phyloP scores from a whole-genome alignment of 2,113 vertebrate genomes.

The Neomonachus schauinslandi region DNA sequence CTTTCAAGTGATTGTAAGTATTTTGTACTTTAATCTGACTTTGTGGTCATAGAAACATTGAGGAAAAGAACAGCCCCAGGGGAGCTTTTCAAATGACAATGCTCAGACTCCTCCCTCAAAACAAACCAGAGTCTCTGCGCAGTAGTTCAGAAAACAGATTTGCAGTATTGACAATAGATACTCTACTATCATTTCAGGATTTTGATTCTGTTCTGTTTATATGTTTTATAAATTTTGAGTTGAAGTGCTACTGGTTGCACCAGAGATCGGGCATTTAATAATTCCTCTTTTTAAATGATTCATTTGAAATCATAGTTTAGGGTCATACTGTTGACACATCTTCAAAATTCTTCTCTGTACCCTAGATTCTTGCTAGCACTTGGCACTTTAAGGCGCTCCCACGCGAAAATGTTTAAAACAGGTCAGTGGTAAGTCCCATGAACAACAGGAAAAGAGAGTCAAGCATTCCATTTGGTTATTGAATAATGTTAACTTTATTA shows the following conservation, averaged over 20 bases:
- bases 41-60: not conserved
- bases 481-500: conserved; percentile 90
- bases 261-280: not conserved
- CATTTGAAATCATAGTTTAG: not conserved
- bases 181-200: not conserved
- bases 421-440: not conserved
- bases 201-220: not conserved
- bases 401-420: not conserved
- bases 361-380: not conserved
- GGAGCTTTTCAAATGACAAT: not conserved
- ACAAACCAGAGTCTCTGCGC: not conserved
- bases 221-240: not conserved
- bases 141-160: not conserved
- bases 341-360: not conserved
- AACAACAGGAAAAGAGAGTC: conserved; percentile 79
- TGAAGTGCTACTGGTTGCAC: not conserved
- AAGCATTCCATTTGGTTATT: conserved; percentile 86
- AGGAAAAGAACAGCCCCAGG: not conserved
- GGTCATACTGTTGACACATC: not conserved
- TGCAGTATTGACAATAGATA: not conserved
- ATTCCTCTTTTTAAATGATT: not conserved
- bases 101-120: not conserved
- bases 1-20: not conserved
- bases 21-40: not conserved
- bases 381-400: not conserved